Conservation (phyloP, 1,140 invertebrate genomes). For the Onthophagus taurus region DNA sequence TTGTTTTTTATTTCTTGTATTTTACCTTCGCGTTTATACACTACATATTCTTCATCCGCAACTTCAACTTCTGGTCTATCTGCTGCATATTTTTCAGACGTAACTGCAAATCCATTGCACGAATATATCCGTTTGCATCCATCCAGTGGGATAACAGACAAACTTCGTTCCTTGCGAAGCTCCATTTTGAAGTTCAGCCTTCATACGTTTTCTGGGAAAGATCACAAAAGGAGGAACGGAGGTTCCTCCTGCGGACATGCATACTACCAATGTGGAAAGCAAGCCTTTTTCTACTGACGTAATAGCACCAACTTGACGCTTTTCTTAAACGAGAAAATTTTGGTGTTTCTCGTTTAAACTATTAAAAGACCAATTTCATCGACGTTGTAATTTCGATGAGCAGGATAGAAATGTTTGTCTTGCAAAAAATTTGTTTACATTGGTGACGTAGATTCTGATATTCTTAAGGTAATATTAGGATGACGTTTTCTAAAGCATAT, state of each 20-base stretch:
- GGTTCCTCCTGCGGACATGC: constrained; percentile 14
- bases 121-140: constrained; percentile 18
- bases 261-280: constrained; percentile 18
- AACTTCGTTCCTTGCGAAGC: constrained; percentile 28
- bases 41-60: too few species aligned
- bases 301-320: constrained; percentile 35
- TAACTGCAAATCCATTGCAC: too few species aligned
- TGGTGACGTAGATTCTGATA: too few species aligned
- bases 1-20: too few species aligned
- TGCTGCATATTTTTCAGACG: too few species aligned
- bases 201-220: constrained; percentile 20
- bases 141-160: constrained; percentile 28
- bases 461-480: too few species aligned
- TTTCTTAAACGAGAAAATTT: constrained; percentile 35
- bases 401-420: constrained; percentile 8
- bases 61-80: too few species aligned
- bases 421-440: too few species aligned
- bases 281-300: constrained; percentile 8
- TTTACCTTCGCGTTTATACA: too few species aligned
- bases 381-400: background rate
- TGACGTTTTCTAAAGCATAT: too few species aligned
- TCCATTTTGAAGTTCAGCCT: constrained; percentile 21
- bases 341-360: constrained; percentile 35
- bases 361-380: constrained; percentile 20
- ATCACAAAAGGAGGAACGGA: constrained; percentile 24